Conservation (phyloP, 2,113 vertebrate genomes). For the Epinephelus cyanopodus region DNA sequence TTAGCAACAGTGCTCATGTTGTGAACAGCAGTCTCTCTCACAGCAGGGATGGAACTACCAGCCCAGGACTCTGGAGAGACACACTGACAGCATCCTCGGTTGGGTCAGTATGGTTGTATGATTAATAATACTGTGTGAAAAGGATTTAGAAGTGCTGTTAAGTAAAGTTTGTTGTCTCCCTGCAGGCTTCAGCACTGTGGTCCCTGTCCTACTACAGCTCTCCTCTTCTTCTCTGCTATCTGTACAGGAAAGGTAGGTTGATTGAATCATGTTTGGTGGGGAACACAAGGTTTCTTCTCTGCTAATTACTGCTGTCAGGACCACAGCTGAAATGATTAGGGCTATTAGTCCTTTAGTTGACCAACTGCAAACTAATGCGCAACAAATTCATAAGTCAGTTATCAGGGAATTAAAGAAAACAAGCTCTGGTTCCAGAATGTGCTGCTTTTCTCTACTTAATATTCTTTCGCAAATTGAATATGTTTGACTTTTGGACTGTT, state of each 20-base stretch:
- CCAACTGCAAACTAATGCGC: background rate
- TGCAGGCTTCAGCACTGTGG: constrained; percentile 91
- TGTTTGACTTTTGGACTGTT: background rate
- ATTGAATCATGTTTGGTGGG: background rate
- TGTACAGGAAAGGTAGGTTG: constrained; percentile 92
- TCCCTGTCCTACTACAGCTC: constrained; percentile 93
- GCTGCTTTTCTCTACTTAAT: background rate
- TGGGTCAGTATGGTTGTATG: constrained; percentile 85
- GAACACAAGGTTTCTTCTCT: background rate
- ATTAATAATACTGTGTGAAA: constrained; percentile 10
- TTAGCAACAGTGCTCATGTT: constrained; percentile 2
- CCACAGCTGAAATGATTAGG: background rate
- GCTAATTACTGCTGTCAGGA: background rate
- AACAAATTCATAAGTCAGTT: background rate
- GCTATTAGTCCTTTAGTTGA: background rate
- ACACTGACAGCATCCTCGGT: constrained; percentile 90
- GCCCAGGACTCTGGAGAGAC: constrained; percentile 88
- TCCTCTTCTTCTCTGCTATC: constrained; percentile 90
- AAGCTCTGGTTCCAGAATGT: background rate
- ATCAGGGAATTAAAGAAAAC: background rate
- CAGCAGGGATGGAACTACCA: constrained; percentile 90
- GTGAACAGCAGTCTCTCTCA: background rate
- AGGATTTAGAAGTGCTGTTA: constrained; percentile 9
- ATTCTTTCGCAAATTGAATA: background rate
- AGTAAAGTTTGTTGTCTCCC: constrained; percentile 52